These are phyloP conservation scores for Cnemophilus loriae DNA, from an alignment of 2,113 vertebrate species.

Conservation along the genomic window DNA sequence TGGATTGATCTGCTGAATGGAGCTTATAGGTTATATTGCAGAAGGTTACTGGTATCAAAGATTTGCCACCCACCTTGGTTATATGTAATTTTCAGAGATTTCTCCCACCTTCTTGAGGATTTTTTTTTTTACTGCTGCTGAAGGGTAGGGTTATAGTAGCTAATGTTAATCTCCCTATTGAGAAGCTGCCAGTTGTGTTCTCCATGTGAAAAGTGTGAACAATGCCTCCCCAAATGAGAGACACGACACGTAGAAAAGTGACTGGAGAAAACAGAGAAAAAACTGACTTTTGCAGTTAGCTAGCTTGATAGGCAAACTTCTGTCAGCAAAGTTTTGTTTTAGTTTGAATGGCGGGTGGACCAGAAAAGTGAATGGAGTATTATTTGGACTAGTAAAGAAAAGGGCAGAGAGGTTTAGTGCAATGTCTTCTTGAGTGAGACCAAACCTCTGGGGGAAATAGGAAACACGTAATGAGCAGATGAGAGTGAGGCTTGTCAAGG, in stretches of 20 bases:
- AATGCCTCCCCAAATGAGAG: not conserved
- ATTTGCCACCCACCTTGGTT: not conserved
- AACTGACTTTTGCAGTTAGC: not conserved
- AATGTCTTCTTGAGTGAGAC: not conserved
- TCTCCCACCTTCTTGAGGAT: not conserved
- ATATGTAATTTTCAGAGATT: not conserved
- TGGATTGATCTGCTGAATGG: not conserved
- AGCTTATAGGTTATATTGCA: not conserved
- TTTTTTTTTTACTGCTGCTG: not conserved
- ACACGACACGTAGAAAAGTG: accelerated
- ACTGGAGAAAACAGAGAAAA: not conserved
- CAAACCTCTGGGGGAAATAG: not conserved
- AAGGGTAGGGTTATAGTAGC: not conserved
- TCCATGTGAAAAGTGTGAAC: not conserved
- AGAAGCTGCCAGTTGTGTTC: not conserved
- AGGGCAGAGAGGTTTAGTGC: not conserved
- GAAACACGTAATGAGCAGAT: not conserved
- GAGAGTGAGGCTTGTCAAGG: not conserved
- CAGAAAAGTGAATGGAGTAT: not conserved
- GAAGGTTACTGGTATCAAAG: not conserved
- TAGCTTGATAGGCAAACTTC: not conserved
- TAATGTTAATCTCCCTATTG: not conserved
- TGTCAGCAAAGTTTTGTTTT: not conserved
- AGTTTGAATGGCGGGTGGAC: not conserved
- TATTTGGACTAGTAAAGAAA: not conserved